Evolutionary conservation across 2,113 vertebrate genomes (phyloP).

Genomic region (Apteryx mantelli): DNA sequence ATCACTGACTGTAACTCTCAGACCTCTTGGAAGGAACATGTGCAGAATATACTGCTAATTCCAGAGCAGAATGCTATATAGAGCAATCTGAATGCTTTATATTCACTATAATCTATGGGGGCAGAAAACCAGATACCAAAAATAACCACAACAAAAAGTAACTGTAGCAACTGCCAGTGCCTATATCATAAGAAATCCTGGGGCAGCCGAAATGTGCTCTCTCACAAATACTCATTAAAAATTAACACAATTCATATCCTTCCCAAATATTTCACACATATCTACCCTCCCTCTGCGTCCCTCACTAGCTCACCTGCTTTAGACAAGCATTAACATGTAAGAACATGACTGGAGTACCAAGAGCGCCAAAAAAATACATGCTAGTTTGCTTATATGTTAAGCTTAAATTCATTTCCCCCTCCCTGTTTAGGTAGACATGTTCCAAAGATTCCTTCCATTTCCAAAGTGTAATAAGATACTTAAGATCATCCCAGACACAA

Average conservation of each 20-base stretch:
- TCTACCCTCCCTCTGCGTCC: neutral
- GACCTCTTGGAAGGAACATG: conserved; percentile 7
- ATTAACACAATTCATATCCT: neutral
- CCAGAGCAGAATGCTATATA: neutral
- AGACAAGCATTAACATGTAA: neutral
- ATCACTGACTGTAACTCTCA: neutral
- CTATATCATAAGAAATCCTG: neutral
- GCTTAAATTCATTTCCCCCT: neutral
- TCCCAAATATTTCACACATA: neutral
- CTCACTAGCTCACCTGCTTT: neutral
- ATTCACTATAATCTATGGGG: neutral
- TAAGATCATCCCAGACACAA: conserved; percentile 40
- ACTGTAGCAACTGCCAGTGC: neutral
- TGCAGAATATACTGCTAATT: neutral
- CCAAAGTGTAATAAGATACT: conserved; percentile 40
- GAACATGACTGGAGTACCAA: neutral
- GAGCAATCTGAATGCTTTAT: neutral
- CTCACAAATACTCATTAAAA: neutral
- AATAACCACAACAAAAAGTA: neutral
- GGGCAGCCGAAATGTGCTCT: neutral
- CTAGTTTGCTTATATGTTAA: neutral
- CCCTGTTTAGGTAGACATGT: conserved; percentile 8
- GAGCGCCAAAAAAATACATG: neutral
- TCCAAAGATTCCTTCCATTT: conserved; percentile 57
- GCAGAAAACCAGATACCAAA: conserved; percentile 33